phyloP scores from a whole-genome alignment of 2,797 vertebrate species.

The Lagodon rhomboides region DNA sequence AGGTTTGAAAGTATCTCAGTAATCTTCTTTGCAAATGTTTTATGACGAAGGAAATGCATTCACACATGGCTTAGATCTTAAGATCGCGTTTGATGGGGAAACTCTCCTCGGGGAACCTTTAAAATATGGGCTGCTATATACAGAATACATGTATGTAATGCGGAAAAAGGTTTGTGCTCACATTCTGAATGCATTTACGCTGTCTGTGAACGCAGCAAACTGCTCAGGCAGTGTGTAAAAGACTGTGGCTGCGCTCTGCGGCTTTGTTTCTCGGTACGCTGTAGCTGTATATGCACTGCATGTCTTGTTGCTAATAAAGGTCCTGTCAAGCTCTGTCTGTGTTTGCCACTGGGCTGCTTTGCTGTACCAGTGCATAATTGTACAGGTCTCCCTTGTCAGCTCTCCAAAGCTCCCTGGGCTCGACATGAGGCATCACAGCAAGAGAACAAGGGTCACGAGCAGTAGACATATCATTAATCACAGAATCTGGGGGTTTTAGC shows the following conservation, averaged over 20 bases:
- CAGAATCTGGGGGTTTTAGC: conserved; percentile 74
- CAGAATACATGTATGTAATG: conserved; percentile 30
- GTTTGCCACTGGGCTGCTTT: conserved; percentile 73
- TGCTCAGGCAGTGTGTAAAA: conserved; percentile 7
- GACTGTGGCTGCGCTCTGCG: conserved; percentile 13
- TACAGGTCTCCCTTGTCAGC: conserved; percentile 71
- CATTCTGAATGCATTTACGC: conserved; percentile 33
- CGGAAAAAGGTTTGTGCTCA: conserved; percentile 16
- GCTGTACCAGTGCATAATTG: conserved; percentile 76
- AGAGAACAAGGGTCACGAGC: conserved; percentile 77
- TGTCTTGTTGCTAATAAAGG: conserved; percentile 71
- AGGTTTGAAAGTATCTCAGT: not conserved
- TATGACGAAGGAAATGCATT: conserved; percentile 1
- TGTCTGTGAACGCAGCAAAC: not conserved
- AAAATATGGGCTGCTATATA: conserved; percentile 20
- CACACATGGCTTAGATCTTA: not conserved
- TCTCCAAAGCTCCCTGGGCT: conserved; percentile 65
- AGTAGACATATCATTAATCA: conserved; percentile 82
- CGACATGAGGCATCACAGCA: conserved; percentile 68
- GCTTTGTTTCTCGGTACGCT: conserved; percentile 51
- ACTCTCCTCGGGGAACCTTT: not conserved
- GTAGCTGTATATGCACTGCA: conserved; percentile 36
- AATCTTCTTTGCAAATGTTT: conserved; percentile 2
- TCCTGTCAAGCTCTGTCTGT: conserved; percentile 64
- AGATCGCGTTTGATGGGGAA: not conserved